A percentile compares a stretch with the other conserved stretches of the same genome.
These are phyloP conservation scores for Acrossocheilus wenchowensis DNA, from an alignment of 2,797 vertebrate genomes.

Conservation along the genomic window DNA sequence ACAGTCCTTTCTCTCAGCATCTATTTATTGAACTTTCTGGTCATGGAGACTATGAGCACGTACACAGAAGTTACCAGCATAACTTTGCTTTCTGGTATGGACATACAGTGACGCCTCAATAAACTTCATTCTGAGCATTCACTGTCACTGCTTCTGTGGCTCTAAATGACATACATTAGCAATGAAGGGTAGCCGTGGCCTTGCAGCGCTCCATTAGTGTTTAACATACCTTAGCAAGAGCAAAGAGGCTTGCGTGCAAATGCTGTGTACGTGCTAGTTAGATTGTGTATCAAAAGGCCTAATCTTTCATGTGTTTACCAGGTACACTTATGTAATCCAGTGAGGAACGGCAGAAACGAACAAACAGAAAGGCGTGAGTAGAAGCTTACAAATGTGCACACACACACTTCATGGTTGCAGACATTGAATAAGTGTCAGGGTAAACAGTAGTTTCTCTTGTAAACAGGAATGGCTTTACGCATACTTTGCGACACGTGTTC, in stretches of 20 bases:
- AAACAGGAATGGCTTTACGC: constrained; percentile 20
- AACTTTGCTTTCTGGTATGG: background rate
- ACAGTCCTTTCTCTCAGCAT: background rate
- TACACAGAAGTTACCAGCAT: background rate
- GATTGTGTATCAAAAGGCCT: constrained; percentile 44
- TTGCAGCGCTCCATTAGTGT: background rate
- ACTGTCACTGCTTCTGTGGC: background rate
- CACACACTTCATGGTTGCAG: constrained; percentile 10
- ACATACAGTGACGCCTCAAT: background rate
- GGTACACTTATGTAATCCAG: constrained; percentile 60
- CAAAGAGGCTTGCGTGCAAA: constrained; percentile 39
- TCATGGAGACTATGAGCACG: background rate
- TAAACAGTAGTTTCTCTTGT: constrained; percentile 24
- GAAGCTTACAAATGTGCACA: background rate
- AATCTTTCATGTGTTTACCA: constrained; percentile 51
- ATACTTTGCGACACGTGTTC: background rate
- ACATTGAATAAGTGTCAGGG: constrained; percentile 21
- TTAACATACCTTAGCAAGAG: constrained; percentile 35
- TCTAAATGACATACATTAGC: background rate
- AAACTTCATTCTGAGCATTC: constrained; percentile 2
- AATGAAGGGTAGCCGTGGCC: background rate
- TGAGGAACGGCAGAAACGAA: constrained; percentile 62
- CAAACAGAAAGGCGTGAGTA: constrained; percentile 25
- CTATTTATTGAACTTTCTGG: background rate
- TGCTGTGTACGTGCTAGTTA: constrained; percentile 11